Percentiles rank a stretch among this genome's conserved stretches.
Conservation (phyloP, 2,888 invertebrate species). For the Flexamia atlantica region DNA sequence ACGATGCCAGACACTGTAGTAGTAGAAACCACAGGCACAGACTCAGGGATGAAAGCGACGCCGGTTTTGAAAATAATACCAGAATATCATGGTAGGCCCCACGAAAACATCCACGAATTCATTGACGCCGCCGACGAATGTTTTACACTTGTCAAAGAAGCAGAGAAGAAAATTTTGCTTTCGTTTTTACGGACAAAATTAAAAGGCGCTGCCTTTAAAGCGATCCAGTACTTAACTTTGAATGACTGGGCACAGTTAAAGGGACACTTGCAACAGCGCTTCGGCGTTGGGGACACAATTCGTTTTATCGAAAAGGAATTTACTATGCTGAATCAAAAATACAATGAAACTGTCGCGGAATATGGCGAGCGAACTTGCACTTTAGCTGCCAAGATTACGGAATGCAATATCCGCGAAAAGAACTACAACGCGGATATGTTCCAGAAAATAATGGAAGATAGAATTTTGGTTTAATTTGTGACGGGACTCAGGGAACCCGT, state of each 20-base stretch:
- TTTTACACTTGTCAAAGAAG: neutral
- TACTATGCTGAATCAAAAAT: constrained; percentile 8
- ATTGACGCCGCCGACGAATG: constrained; percentile 12
- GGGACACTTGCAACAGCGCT: constrained; percentile 20
- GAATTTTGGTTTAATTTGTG: neutral
- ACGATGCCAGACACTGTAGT: too few species aligned
- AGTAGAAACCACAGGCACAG: too few species aligned
- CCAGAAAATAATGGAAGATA: constrained; percentile 40
- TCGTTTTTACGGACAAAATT: constrained; percentile 26
- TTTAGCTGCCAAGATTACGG: constrained; percentile 39
- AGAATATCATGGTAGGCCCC: neutral
- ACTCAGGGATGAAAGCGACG: constrained; percentile 1
- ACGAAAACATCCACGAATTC: constrained; percentile 36
- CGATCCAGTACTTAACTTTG: constrained; percentile 21
- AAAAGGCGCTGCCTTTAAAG: constrained; percentile 34
- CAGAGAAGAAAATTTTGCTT: neutral
- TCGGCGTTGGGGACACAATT: constrained; percentile 44
- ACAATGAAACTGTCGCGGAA: constrained; percentile 19
- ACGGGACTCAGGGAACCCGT: constrained; percentile 30
- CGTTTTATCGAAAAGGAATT: constrained; percentile 45
- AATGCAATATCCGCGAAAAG: constrained; percentile 37
- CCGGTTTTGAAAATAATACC: constrained; percentile 26
- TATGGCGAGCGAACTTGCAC: constrained; percentile 30
- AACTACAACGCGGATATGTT: constrained; percentile 31
- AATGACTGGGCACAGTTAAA: constrained; percentile 32